Evolutionary conservation across 1,140 invertebrate genomes (phyloP), one percentile per base, ranked within the genome.

Genomic region (Notospermus geniculatus): DNA sequence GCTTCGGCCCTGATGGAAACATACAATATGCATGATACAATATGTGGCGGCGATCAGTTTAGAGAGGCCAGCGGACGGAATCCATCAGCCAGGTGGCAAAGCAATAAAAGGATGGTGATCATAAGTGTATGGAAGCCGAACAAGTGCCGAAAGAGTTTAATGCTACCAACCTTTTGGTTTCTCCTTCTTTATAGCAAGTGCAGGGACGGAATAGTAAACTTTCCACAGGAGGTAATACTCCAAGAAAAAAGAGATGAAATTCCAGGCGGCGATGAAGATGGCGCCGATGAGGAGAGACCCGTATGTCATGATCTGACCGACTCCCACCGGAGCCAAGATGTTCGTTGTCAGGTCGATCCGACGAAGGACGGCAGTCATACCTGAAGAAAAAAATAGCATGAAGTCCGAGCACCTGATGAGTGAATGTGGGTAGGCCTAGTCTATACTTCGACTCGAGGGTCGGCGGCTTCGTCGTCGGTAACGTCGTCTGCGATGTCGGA

Each of bases 291-390:
- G 62, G 2, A 73, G 39, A 1, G 71, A 73, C 13, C 62, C 63
- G 59, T 69, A 78, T 9, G 71, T 70, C 77, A 84, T 83, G 2
- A 86, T 72, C 54, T 83, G 79, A 23, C 84, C 85, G 1, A 83
- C 83, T 15, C 79, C 69, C 13, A 84, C 71, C 1, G 85, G 85
- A 9, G 84, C 83, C 41, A 85, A 57, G 17, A 85, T 80, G 39
- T 79, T 76, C 2, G 78, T 83, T 9, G 69, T 70, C 22, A 85
- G 71, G 61, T 86, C 84, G 54, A 86, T 85, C n/a, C 82, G 73
- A 32, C 85, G 70, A 43, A 78, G 54, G 7, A 62, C 65, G 9
- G 75, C 63, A 30, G 63, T 74, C 71, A 77, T 74, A 25, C 59
- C 77, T 79, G 68, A 9, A 50, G 19, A 50, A 50, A 23, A n/a